phyloP scores from a whole-genome alignment of 53 echinoderm and acorn worm species.

The Antedon mediterranea region DNA sequence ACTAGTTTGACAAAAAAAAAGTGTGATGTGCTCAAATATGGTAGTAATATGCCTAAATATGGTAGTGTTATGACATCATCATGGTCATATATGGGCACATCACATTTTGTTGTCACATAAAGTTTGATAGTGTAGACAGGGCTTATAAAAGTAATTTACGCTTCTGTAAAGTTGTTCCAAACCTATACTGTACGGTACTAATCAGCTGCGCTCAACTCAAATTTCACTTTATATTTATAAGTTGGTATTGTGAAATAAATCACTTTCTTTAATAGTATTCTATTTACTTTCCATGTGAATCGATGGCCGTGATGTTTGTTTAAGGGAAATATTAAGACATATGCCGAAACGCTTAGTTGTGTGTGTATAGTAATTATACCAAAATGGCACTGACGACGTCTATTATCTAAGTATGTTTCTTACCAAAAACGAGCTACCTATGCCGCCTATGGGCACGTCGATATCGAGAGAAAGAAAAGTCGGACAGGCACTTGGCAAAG shows the following conservation, averaged over 20 bases:
- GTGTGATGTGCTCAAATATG: no score
- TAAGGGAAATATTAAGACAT: neutral
- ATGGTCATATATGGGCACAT: no score
- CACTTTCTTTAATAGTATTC: neutral
- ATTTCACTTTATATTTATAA: no score
- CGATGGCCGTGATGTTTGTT: neutral
- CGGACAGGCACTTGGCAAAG: neutral
- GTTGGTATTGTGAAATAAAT: neutral
- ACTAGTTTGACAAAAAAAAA: no score
- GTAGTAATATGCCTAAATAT: no score
- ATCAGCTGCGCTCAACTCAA: no score
- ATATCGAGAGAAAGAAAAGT: neutral
- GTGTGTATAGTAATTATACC: conserved; percentile 1
- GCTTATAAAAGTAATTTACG: no score
- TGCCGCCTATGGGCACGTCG: neutral
- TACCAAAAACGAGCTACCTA: neutral
- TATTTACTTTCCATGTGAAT: neutral
- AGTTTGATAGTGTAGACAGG: no score
- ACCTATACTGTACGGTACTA: no score
- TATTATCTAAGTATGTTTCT: neutral
- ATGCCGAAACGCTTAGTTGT: neutral
- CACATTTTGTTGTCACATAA: no score
- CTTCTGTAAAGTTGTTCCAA: no score
- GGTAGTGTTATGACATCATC: no score
- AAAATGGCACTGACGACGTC: neutral